phyloP scores from a whole-genome alignment of 1,140 invertebrate species.

The Pinna nobilis region DNA sequence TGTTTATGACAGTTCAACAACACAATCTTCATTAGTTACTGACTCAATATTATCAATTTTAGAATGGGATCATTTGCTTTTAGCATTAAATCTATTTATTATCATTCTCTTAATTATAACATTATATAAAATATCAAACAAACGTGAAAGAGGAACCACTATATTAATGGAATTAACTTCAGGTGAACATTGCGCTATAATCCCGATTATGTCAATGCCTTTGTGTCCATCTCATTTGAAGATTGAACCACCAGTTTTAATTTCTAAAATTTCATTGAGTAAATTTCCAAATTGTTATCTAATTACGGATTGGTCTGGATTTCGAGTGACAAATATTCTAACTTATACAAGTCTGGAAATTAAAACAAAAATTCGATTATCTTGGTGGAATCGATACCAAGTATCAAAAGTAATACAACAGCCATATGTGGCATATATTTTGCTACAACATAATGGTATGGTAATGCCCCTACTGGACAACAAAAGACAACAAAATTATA shows the following conservation, averaged over 20 bases:
- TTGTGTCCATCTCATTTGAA: constrained; percentile 29
- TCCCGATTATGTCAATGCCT: constrained; percentile 16
- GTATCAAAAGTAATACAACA: neutral
- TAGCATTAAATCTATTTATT: neutral
- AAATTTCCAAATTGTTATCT: constrained; percentile 5
- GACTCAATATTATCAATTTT: neutral
- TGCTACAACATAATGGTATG: neutral
- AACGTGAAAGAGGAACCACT: neutral
- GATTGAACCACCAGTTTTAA: constrained; percentile 12
- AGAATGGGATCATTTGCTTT: constrained; percentile 10
- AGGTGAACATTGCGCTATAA: neutral
- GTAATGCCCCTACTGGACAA: neutral
- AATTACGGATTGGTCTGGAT: neutral
- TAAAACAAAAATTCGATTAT: neutral
- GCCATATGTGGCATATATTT: neutral
- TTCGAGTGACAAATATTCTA: constrained; percentile 4
- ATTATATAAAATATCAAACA: neutral
- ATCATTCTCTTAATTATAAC: neutral
- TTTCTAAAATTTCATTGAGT: neutral
- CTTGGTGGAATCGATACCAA: neutral
- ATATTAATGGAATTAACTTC: constrained; percentile 20
- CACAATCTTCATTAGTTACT: neutral
- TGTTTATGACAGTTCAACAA: neutral
- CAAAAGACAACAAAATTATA: neutral
- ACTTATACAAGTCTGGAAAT: neutral